Conservation (phyloP, 2,888 invertebrate genomes). For the Pachydiplax longipennis region DNA sequence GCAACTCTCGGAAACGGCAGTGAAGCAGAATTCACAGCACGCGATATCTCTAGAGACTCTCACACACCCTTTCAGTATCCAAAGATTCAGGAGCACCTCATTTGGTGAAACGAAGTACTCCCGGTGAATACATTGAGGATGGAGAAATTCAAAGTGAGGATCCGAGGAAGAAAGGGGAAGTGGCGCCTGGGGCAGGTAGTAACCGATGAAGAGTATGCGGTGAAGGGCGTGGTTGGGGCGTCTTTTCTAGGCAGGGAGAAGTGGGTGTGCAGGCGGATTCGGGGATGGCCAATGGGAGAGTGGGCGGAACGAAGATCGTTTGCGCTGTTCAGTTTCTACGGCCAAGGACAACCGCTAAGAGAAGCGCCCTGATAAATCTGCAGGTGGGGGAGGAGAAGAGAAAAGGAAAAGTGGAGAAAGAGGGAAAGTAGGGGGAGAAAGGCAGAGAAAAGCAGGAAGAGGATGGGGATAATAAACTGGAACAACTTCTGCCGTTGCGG, state of each 20-base stretch:
- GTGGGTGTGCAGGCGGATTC: not conserved
- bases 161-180: too few species aligned
- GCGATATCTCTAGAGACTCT: too few species aligned
- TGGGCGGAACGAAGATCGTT: not conserved
- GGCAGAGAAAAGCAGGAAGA: not conserved
- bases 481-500: constrained; percentile 7
- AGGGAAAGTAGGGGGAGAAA: not conserved
- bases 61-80: too few species aligned
- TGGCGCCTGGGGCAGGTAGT: constrained; percentile 31
- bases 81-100: too few species aligned
- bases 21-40: too few species aligned
- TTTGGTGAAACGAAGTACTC: not conserved
- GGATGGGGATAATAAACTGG: not conserved
- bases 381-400: not conserved
- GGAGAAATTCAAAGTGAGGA: constrained; percentile 8
- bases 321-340: not conserved
- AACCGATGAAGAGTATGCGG: constrained; percentile 8
- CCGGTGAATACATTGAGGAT: not conserved
- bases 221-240: not conserved
- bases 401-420: not conserved
- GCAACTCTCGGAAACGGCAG: too few species aligned
- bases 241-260: not conserved
- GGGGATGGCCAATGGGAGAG: not conserved
- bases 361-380: not conserved
- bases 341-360: constrained; percentile 31